Evolutionary conservation across 2,797 vertebrate genomes (phyloP).

Genomic region (Hydrophis major): DNA sequence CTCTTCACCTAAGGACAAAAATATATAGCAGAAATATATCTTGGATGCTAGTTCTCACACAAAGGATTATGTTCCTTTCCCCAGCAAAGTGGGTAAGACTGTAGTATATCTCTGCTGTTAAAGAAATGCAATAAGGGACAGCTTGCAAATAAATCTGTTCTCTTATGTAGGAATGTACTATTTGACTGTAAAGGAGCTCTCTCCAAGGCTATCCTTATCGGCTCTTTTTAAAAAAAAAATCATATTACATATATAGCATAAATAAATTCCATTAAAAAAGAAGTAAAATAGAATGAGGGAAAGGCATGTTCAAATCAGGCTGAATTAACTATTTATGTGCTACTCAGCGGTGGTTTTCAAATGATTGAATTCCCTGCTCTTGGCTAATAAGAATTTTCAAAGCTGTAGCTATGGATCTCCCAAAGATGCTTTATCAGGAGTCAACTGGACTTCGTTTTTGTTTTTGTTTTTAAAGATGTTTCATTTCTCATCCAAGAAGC

Average conservation of each 20-base stretch:
- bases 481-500: too few species aligned
- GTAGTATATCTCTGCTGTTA: slow-evolving; percentile 60
- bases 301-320: slow-evolving; percentile 34
- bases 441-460: too few species aligned
- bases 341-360: background rate
- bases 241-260: background rate
- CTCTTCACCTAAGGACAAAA: slow-evolving; percentile 60
- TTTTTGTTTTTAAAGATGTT: too few species aligned
- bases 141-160: slow-evolving; percentile 53
- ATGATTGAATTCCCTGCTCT: background rate
- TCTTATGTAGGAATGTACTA: slow-evolving; percentile 19
- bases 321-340: slow-evolving; percentile 15
- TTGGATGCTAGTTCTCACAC: slow-evolving; percentile 53
- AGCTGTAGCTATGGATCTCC: background rate
- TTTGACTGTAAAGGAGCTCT: slow-evolving; percentile 42
- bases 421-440: too few species aligned
- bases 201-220: slow-evolving; percentile 15
- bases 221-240: slow-evolving; percentile 10
- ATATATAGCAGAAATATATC: slow-evolving; percentile 26
- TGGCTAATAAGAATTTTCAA: background rate
- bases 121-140: slow-evolving; percentile 55
- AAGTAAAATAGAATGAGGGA: slow-evolving; percentile 30
- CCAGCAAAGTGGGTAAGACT: slow-evolving; percentile 51
- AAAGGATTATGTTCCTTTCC: slow-evolving; percentile 62
- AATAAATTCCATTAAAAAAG: slow-evolving; percentile 9